Evolutionary conservation across 2,113 vertebrate genomes (phyloP).

Genomic region (Theristicus caerulescens): DNA sequence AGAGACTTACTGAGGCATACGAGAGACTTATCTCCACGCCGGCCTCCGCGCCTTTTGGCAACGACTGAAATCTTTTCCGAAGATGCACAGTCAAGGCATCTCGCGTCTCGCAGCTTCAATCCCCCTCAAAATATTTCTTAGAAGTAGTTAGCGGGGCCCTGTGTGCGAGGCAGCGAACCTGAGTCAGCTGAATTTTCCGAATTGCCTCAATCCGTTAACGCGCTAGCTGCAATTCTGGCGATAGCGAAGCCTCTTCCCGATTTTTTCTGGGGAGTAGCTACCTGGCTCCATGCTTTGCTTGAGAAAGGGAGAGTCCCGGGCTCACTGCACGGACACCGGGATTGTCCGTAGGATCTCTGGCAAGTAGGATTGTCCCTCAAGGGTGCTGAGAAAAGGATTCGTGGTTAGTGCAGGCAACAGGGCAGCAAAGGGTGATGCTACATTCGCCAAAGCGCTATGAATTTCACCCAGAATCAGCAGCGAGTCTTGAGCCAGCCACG

Average conservation of each 20-base stretch:
- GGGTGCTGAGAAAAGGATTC: not conserved
- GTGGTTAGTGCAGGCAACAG: not conserved
- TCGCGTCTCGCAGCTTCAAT: not conserved
- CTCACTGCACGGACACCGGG: rapidly evolving
- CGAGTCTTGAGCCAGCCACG: rapidly evolving
- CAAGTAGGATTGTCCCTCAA: not conserved
- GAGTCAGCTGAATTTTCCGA: not conserved
- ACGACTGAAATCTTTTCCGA: rapidly evolving
- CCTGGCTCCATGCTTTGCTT: rapidly evolving
- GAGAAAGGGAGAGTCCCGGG: not conserved
- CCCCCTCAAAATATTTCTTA: not conserved
- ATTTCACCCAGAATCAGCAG: not conserved
- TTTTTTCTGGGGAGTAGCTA: not conserved
- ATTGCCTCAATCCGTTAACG: not conserved
- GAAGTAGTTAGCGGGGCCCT: not conserved
- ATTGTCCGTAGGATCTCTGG: not conserved
- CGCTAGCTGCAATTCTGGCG: not conserved
- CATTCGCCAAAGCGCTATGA: rapidly evolving
- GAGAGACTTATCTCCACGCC: not conserved
- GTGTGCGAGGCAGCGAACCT: not conserved
- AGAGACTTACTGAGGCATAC: not conserved
- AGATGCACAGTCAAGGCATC: rapidly evolving
- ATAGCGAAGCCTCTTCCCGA: not conserved
- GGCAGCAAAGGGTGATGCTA: not conserved
- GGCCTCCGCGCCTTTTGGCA: not conserved